A percentile compares a stretch with the other conserved stretches of the same genome.
These are phyloP conservation scores for Drosophila austrosaltans DNA, from an alignment of 2,888 invertebrate genomes.

Conservation along the genomic window DNA sequence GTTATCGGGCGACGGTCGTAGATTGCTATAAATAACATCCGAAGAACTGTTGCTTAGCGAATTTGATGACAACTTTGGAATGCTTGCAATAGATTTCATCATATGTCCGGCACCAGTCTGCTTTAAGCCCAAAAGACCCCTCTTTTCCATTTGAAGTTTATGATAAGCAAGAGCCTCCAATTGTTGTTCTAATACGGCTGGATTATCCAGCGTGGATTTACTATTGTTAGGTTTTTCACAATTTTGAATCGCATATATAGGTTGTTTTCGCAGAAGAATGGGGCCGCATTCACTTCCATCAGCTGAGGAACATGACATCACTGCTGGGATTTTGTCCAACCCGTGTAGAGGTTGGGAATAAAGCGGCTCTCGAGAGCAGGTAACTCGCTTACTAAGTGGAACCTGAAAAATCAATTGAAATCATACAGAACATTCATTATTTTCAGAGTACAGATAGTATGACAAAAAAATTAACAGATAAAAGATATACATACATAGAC, in stretches of 20 bases:
- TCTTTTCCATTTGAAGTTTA: constrained; percentile 83
- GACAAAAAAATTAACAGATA: too few species aligned
- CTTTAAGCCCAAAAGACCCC: constrained; percentile 61
- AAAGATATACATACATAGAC: too few species aligned
- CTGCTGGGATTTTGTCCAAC: constrained; percentile 44
- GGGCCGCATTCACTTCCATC: constrained; percentile 10
- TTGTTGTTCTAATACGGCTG: constrained; percentile 82
- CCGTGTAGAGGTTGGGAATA: constrained; percentile 89
- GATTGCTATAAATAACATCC: constrained; percentile 40
- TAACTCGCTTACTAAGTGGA: constrained; percentile 90
- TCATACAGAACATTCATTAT: too few species aligned
- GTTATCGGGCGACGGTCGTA: constrained; percentile 4
- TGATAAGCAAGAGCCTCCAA: constrained; percentile 82
- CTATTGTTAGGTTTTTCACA: constrained; percentile 51
- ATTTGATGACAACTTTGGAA: constrained; percentile 69
- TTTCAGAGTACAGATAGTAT: too few species aligned
- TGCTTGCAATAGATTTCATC: constrained; percentile 20
- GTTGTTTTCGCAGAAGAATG: constrained; percentile 66
- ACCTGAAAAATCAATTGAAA: constrained; percentile 83
- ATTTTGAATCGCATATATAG: constrained; percentile 43
- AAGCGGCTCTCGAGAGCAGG: constrained; percentile 89
- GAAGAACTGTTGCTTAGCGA: constrained; percentile 46
- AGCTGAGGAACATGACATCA: not conserved
- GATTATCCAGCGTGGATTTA: constrained; percentile 82
- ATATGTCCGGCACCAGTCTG: constrained; percentile 31